A percentile compares a stretch with the other conserved stretches of the same genome.
These are phyloP conservation scores for Drosophila navojoa DNA, from an alignment of 1,140 invertebrate genomes.

Conservation along the genomic window DNA sequence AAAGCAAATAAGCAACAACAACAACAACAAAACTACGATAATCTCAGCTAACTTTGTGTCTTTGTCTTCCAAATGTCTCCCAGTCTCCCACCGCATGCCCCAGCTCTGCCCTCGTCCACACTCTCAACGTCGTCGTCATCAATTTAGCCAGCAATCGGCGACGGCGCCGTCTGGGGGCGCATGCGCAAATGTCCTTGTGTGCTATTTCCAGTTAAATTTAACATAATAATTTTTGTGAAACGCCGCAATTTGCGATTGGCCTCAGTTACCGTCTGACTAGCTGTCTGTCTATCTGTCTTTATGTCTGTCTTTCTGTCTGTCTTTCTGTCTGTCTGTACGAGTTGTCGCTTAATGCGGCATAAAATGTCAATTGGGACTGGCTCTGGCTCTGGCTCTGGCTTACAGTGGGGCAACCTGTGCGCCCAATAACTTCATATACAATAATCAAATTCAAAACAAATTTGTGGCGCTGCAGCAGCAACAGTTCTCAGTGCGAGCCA, in stretches of 20 bases:
- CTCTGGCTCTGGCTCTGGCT: conserved; percentile 10
- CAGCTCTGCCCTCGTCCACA: not conserved
- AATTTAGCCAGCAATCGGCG: conserved; percentile 73
- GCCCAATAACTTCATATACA: conserved; percentile 49
- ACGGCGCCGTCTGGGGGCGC: conserved; percentile 76
- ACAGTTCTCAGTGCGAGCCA: conserved; percentile 45
- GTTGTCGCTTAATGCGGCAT: conserved; percentile 70
- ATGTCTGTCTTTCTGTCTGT: conserved; percentile 19
- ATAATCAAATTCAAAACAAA: conserved; percentile 81
- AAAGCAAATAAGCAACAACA: conserved; percentile 55
- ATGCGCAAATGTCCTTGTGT: conserved; percentile 79
- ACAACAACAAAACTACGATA: conserved; percentile 67
- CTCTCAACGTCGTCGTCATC: conserved; percentile 46
- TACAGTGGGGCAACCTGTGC: conserved; percentile 55
- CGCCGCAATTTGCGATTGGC: conserved; percentile 66
- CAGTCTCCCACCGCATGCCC: not conserved
- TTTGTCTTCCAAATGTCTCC: not conserved
- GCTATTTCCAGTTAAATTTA: conserved; percentile 74
- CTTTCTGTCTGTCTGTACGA: conserved; percentile 30
- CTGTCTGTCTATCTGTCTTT: conserved; percentile 15
- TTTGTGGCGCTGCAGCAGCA: conserved; percentile 64
- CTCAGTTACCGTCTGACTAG: conserved; percentile 19
- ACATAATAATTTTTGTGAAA: conserved; percentile 79
- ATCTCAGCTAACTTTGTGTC: conserved; percentile 50
- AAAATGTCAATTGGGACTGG: conserved; percentile 75